These are phyloP conservation scores for Uloborus plumipes DNA, from an alignment of 2,888 invertebrate genomes.

Conservation along the genomic window DNA sequence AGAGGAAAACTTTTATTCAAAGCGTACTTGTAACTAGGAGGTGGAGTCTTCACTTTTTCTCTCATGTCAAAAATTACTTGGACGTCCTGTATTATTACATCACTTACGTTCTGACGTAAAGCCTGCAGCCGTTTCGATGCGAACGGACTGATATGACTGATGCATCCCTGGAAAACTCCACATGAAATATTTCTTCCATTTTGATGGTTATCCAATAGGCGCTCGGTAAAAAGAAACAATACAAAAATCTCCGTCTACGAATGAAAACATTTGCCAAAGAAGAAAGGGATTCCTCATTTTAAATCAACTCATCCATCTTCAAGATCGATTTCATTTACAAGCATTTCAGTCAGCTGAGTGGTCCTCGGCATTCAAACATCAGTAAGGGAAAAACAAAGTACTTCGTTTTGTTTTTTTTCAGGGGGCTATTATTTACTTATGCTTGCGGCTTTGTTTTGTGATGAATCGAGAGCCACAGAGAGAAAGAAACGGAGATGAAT, in stretches of 20 bases:
- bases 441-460: constrained; percentile 39
- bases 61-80: no score
- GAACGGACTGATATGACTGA: no score
- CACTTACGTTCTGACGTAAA: no score
- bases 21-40: no score
- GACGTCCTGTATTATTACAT: no score
- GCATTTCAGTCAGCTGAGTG: constrained; percentile 29
- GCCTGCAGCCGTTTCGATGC: no score
- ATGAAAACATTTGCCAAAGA: constrained; percentile 23
- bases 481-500: constrained; percentile 46
- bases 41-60: no score
- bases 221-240: not conserved
- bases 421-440: constrained; percentile 49
- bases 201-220: no score
- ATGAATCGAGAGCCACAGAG: constrained; percentile 36
- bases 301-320: constrained; percentile 49
- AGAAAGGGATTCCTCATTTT: constrained; percentile 39
- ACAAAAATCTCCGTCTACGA: constrained; percentile 15
- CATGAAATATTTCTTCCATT: no score
- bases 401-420: constrained; percentile 11
- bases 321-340: constrained; percentile 55
- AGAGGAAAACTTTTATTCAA: no score
- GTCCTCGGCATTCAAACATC: constrained; percentile 47
- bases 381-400: constrained; percentile 1
- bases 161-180: no score